Base-by-base conservation (phyloP, 2,797 vertebrate genomes). In the Sebastes goodei region DNA sequence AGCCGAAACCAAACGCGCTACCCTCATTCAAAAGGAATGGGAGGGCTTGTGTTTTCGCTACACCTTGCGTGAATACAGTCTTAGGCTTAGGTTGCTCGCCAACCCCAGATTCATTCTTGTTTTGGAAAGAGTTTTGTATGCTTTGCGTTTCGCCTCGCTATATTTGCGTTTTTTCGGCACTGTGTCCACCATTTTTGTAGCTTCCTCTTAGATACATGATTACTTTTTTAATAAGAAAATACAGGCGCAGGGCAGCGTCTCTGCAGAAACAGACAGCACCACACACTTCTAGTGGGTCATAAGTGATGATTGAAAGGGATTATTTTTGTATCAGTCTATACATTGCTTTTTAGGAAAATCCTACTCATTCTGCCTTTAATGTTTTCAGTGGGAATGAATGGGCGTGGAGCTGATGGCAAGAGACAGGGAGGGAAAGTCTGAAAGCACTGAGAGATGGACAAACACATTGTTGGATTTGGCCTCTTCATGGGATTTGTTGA, bases 401-500 rank as follows among this genome's bases (percentile, higher is more conserved):
- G n/a, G 15, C 0, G 6, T 0, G 12, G 33, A 35, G 32, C 7
- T 9, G 6, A 33, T 1, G 17, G 15, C 55, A 1, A 25, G 5
- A 71, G 30, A 20, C 8, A 27, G 10, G 1, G 11, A 57, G 15
- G 15, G 8, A 38, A 57, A 53, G 6, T 42, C 56, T 42, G 25
- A 71, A 46, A 42, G 69, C 11, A 53, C 11, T 21, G 64, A 49
- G 64, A 69, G 66, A 55, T 15, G 21, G 32, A 38, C 10, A 25
- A n/a, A 70, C 1, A 7, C n/a, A 11, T 20, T 57, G 32, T 27
- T 71, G 6, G 17, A 0, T 59, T 42, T n/a, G 38, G 9, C 63
- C 4, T 33, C 11, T 7, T 32, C 29, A 69, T 69, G 52, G 20
- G 20, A 68, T 55, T 49, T 49, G 46, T 20, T 57, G 20, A 61